Conservation (phyloP, 2,113 vertebrate genomes). For the Proteles cristata region DNA sequence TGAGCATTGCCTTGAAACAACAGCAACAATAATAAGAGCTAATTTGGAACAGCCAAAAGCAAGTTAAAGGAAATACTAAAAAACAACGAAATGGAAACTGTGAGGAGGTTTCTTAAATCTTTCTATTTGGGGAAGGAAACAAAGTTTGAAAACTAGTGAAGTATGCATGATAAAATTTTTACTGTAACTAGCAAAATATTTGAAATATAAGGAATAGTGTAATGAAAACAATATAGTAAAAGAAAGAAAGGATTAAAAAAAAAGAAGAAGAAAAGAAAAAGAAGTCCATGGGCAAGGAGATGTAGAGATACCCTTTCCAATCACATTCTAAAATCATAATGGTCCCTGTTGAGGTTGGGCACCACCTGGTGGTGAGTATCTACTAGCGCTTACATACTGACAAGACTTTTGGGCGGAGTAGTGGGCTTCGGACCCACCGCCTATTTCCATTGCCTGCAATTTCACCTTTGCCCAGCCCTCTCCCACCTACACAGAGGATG, state of each 20-base stretch:
- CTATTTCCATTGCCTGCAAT: not conserved
- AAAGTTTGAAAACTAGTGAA: not conserved
- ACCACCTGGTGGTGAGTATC: conserved; percentile 58
- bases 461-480: not conserved
- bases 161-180: not conserved
- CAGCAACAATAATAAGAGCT: not conserved
- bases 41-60: not conserved
- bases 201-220: conserved; percentile 13
- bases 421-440: not conserved
- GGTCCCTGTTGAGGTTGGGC: conserved; percentile 27
- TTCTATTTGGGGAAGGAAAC: not conserved
- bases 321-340: not conserved
- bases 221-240: not conserved
- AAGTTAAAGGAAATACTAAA: not conserved
- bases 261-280: not conserved
- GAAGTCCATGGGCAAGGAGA: not conserved
- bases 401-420: not conserved
- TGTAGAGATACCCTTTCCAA: not conserved
- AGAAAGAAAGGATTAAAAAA: not conserved
- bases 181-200: not conserved
- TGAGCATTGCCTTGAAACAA: not conserved
- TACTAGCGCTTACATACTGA: not conserved
- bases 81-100: not conserved
- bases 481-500: not conserved
- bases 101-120: not conserved